phyloP scores from a whole-genome alignment of 1,140 invertebrate species.

The Aphaenogaster floridana region DNA sequence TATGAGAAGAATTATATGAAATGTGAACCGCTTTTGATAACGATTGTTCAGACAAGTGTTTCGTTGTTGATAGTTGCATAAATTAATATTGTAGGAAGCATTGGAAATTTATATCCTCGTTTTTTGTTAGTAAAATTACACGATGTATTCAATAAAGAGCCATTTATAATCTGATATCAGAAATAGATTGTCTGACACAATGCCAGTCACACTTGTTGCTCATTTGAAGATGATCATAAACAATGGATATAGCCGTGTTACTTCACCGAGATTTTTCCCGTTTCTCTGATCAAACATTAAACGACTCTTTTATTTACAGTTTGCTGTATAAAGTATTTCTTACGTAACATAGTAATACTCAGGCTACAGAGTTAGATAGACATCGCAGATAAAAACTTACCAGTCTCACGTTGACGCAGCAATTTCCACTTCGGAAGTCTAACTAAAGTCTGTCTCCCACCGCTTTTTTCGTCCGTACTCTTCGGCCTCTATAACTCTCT shows the following conservation, averaged over 20 bases:
- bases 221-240: slow-evolving; percentile 59
- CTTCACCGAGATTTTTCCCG: background rate
- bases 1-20: background rate
- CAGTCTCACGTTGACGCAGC: slow-evolving; percentile 66
- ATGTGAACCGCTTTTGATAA: background rate
- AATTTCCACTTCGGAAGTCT: slow-evolving; percentile 51
- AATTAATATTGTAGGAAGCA: slow-evolving; percentile 6
- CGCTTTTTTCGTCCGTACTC: slow-evolving; percentile 48
- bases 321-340: background rate
- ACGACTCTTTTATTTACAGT: no score
- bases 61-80: background rate
- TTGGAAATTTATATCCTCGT: background rate
- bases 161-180: slow-evolving; percentile 63
- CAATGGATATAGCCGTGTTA: slow-evolving; percentile 11
- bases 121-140: background rate
- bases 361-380: slow-evolving; percentile 19
- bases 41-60: background rate
- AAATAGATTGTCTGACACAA: slow-evolving; percentile 57
- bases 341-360: slow-evolving; percentile 27
- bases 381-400: slow-evolving; percentile 66
- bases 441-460: slow-evolving; percentile 28
- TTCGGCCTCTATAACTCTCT: slow-evolving; percentile 62
- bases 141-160: no score
- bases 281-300: slow-evolving; percentile 8
- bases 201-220: slow-evolving; percentile 74